Percentiles rank a stretch among this genome's conserved stretches.
These are phyloP conservation scores for Tetragnatha montana DNA, from an alignment of 2,888 invertebrate genomes.

Conservation along the genomic window DNA sequence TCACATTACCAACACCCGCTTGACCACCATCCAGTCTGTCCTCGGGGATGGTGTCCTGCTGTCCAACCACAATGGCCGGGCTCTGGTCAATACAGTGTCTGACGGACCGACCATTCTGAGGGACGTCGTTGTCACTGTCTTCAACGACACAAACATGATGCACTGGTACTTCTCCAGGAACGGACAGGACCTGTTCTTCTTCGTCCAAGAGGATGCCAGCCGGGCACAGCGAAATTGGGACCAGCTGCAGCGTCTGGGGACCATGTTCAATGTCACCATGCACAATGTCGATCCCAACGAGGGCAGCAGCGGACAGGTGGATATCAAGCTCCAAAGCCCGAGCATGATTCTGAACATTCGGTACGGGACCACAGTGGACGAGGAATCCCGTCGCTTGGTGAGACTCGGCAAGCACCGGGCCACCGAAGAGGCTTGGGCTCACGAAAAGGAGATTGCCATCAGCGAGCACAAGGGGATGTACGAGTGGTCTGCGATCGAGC, in stretches of 20 bases:
- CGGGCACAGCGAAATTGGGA: constrained; percentile 91
- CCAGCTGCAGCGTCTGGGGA: constrained; percentile 89
- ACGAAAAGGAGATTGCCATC: constrained; percentile 86
- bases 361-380: constrained; percentile 92
- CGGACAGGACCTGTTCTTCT: constrained; percentile 90
- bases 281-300: constrained; percentile 71
- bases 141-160: constrained; percentile 90
- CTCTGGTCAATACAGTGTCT: constrained; percentile 86
- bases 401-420: constrained; percentile 90
- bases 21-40: constrained; percentile 72
- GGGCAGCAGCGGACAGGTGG: constrained; percentile 75
- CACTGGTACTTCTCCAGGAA: constrained; percentile 82
- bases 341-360: constrained; percentile 94
- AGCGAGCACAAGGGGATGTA: constrained; percentile 78
- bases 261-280: constrained; percentile 72
- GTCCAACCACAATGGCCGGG: constrained; percentile 79
- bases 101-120: constrained; percentile 92
- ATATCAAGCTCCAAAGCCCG: constrained; percentile 92
- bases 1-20: constrained; percentile 65
- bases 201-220: constrained; percentile 89
- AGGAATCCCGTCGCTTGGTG: constrained; percentile 88
- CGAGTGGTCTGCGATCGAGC: constrained; percentile 94
- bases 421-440: constrained; percentile 93
- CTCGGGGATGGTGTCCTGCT: constrained; percentile 89
- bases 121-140: constrained; percentile 93